Evolutionary conservation across 2,888 invertebrate species (phyloP), one percentile per base, ranked within the genome.

Genomic region (Eupeodes latifasciatus): DNA sequence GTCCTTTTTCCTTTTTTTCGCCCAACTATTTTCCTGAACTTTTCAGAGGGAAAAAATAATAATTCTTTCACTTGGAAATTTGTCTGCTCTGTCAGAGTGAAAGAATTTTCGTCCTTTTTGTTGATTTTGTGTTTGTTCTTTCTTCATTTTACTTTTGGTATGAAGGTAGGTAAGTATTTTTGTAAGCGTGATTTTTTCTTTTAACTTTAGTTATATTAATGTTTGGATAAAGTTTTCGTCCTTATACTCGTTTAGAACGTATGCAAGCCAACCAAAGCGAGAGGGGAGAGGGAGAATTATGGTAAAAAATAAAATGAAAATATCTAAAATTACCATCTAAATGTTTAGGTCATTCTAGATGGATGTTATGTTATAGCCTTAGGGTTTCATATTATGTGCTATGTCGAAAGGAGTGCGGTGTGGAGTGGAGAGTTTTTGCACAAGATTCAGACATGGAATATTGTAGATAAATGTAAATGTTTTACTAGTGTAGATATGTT

Each of bases 241-340:
- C 69, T 53, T 53, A 53, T n/a, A 40, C 36, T 14, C 12, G 27
- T 27, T 61, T 61, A 14, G 10, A 6, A 3, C 40, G 16, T 3
- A 57, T 34, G 49, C 9, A 14, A 47, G 64, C 44, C 44, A 40
- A 40, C 40, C 40, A 40, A 7, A 40, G 40, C 5, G 12, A 4
- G 57, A 64, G 44, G 11, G 9, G 9, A 16, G 49, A 53, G 49
- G n/a, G n/a, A 53, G n/a, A 51, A 34, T 27, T 47, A 34, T 5
- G 40, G 67, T 19, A 53, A 62, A 16, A 40, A 40, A 27, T 44
- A 53, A 44, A 53, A 75, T 53, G 19, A 66, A 66, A 59, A 69
- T 81, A 81, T 81, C 81, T 76, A 62, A 81, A 81, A 81, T 81
- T 81, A 81, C 67, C 67, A 81, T 81, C 81, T 55, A 69, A 76